These are phyloP conservation scores for Chalcis sispes DNA, from an alignment of 2,888 invertebrate genomes.

Conservation along the genomic window DNA sequence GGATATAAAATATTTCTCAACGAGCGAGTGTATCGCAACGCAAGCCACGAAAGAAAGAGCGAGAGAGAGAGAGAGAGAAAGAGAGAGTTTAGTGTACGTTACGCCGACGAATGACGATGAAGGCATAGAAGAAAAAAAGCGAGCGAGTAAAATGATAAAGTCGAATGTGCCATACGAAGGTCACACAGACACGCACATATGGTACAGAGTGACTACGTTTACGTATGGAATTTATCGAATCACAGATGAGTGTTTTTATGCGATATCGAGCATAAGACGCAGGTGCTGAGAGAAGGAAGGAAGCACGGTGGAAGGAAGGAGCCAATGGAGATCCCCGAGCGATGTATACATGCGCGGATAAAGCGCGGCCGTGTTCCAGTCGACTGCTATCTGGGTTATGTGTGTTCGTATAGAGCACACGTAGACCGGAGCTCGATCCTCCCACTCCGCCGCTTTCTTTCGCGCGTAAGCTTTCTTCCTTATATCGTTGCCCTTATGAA, in stretches of 20 bases:
- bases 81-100: constrained; percentile 5
- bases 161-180: too few relatives aligned
- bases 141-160: too few relatives aligned
- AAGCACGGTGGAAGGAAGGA: constrained; percentile 34
- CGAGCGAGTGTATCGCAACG: not conserved
- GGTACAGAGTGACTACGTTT: too few relatives aligned
- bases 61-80: not conserved
- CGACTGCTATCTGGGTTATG: constrained; percentile 64
- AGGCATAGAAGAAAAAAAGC: too few relatives aligned
- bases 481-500: not conserved
- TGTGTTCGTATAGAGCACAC: too few relatives aligned
- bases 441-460: not conserved
- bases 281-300: constrained; percentile 32
- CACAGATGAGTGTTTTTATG: too few relatives aligned
- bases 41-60: not conserved
- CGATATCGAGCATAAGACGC: too few relatives aligned
- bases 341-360: constrained; percentile 52
- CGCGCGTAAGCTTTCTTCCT: constrained; percentile 26
- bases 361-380: constrained; percentile 49
- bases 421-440: too few relatives aligned
- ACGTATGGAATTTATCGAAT: too few relatives aligned
- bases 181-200: too few relatives aligned
- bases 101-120: too few relatives aligned
- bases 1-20: constrained; percentile 20
- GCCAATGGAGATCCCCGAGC: constrained; percentile 38